phyloP scores from a whole-genome alignment of 2,888 invertebrate species.

The Agonum fuliginosum region DNA sequence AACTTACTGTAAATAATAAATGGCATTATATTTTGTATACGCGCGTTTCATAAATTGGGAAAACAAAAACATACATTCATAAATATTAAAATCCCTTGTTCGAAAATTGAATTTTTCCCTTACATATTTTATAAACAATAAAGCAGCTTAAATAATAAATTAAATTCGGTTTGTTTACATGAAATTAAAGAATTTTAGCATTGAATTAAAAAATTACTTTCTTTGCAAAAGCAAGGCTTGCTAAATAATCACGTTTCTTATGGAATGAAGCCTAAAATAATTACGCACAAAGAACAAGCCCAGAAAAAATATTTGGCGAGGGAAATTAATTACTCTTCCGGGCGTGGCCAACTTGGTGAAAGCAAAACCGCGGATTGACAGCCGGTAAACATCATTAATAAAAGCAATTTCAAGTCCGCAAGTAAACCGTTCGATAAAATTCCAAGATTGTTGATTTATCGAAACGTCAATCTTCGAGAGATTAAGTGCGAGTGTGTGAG shows the following conservation, averaged over 20 bases:
- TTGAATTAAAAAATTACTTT: neutral
- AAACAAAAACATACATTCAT: too few relatives aligned
- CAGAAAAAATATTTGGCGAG: conserved; percentile 43
- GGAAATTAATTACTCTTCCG: conserved; percentile 48
- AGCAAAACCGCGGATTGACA: conserved; percentile 38
- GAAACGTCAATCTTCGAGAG: conserved; percentile 50
- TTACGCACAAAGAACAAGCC: conserved; percentile 35
- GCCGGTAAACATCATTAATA: conserved; percentile 54
- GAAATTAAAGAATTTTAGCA: conserved; percentile 5
- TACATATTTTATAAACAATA: conserved; percentile 14
- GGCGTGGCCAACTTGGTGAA: neutral
- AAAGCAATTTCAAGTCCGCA: conserved; percentile 46
- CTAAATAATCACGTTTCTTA: conserved; percentile 17
- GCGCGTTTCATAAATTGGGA: too few relatives aligned
- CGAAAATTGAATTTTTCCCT: neutral
- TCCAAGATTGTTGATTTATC: conserved; percentile 56
- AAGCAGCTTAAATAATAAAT: conserved; percentile 40
- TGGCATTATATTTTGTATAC: too few relatives aligned
- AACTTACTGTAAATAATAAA: too few relatives aligned
- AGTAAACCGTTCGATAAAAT: conserved; percentile 54
- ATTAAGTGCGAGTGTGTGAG: conserved; percentile 11
- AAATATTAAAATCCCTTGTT: neutral
- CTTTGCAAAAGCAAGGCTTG: neutral
- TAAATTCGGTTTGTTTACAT: neutral
- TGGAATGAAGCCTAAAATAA: conserved; percentile 41